Conservation (phyloP, 2,888 invertebrate species). For the Agrotis segetum region DNA sequence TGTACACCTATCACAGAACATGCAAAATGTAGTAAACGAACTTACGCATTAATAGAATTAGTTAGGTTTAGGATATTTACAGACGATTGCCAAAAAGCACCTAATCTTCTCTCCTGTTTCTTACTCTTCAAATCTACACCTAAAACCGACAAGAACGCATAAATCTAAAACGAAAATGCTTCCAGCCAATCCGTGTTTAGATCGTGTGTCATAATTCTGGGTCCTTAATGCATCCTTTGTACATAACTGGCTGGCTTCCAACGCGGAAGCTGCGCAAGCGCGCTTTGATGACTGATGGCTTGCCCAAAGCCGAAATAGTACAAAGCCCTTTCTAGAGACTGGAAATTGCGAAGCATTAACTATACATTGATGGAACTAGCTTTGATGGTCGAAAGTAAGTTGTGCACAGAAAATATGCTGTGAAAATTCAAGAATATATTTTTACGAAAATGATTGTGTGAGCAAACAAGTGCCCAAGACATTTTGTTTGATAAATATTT, state of each 20-base stretch:
- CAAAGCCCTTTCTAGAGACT: conserved; percentile 63
- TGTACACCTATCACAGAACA: too few species aligned
- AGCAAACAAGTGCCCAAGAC: neutral
- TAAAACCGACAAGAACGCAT: conserved; percentile 39
- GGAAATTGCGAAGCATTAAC: conserved; percentile 50
- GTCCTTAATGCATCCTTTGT: conserved; percentile 83
- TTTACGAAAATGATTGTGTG: neutral
- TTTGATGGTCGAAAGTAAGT: conserved; percentile 23
- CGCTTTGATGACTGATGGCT: conserved; percentile 70
- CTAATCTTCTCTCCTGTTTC: neutral
- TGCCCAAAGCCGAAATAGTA: conserved; percentile 72
- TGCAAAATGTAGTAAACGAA: too few species aligned
- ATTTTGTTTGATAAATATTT: conserved; percentile 31
- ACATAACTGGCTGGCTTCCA: conserved; percentile 81
- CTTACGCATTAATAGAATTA: too few species aligned
- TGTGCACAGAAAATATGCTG: neutral
- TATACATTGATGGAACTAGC: conserved; percentile 38
- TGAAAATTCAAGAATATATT: neutral
- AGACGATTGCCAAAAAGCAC: too few species aligned
- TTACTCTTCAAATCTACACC: conserved; percentile 18
- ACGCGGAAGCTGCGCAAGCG: conserved; percentile 79
- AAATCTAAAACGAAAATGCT: conserved; percentile 44
- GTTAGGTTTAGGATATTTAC: too few species aligned
- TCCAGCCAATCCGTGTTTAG: conserved; percentile 66
- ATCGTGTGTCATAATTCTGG: conserved; percentile 76